These are phyloP conservation scores for Empis stercorea DNA, from an alignment of 2,888 invertebrate species.

Conservation along the genomic window DNA sequence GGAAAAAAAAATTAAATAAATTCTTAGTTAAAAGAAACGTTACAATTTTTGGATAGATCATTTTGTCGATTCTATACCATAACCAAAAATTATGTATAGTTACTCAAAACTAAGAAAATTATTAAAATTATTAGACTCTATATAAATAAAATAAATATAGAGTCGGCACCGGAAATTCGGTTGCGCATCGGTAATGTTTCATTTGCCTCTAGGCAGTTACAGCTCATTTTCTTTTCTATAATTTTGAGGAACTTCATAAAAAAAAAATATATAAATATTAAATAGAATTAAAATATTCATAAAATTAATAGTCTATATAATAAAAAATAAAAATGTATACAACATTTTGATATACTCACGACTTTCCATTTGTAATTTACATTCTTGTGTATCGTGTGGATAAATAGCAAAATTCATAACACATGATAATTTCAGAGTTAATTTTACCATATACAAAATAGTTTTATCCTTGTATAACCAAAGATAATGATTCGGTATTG, in stretches of 20 bases:
- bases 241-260: not conserved
- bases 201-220: not conserved
- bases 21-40: too few species aligned
- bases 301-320: not conserved
- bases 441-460: conserved; percentile 72
- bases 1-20: too few species aligned
- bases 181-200: not conserved
- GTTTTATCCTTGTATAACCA: conserved; percentile 82
- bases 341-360: too few species aligned
- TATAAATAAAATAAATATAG: too few species aligned
- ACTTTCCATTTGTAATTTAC: conserved; percentile 89
- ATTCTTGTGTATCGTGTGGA: conserved; percentile 89
- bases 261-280: not conserved
- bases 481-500: conserved; percentile 85
- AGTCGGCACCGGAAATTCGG: not conserved
- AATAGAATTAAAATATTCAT: not conserved
- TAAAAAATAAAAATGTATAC: too few species aligned
- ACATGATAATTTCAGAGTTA: conserved; percentile 77
- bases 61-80: too few species aligned
- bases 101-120: too few species aligned
- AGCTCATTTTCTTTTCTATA: not conserved
- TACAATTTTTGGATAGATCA: too few species aligned
- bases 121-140: too few species aligned
- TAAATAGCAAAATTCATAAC: conserved; percentile 92
- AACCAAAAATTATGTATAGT: too few species aligned